Conservation (phyloP, 1,140 invertebrate genomes). For the Drosophila kikkawai region DNA sequence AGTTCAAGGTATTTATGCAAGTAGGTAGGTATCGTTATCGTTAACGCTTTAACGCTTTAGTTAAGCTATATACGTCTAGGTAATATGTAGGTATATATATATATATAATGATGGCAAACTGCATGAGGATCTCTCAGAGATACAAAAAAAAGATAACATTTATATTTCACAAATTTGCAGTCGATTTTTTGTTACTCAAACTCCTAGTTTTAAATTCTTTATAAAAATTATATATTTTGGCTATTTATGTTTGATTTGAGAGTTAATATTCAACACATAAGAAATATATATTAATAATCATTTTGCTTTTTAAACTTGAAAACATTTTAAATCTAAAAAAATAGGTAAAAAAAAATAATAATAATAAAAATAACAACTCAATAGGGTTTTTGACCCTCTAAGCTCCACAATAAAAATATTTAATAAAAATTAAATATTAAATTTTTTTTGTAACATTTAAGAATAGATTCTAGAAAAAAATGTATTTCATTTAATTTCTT, state of each 20-base stretch:
- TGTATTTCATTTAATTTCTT: too few relatives aligned
- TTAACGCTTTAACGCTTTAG: slow-evolving; percentile 42
- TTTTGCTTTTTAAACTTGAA: too few relatives aligned
- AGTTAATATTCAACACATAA: neutral
- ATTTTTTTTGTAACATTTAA: too few relatives aligned
- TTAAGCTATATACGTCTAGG: slow-evolving; percentile 49
- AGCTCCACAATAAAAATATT: too few relatives aligned
- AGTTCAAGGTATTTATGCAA: slow-evolving; percentile 45
- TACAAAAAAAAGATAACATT: neutral
- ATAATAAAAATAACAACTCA: too few relatives aligned
- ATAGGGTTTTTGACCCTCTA: too few relatives aligned
- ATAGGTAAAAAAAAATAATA: too few relatives aligned
- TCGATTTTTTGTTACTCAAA: slow-evolving; percentile 29
- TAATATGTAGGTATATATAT: slow-evolving; percentile 37
- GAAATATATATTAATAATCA: too few relatives aligned
- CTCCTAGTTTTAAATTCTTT: neutral
- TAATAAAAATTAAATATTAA: too few relatives aligned
- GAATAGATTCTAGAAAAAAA: too few relatives aligned
- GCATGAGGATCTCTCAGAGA: slow-evolving; percentile 28
- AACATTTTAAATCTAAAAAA: too few relatives aligned
- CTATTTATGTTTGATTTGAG: neutral
- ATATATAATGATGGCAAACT: slow-evolving; percentile 44
- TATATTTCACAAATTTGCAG: slow-evolving; percentile 3
- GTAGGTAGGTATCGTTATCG: slow-evolving; percentile 52
- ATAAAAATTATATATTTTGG: neutral